Evolutionary conservation across 1,140 invertebrate genomes (phyloP).

Genomic region (Calephelis nemesis): DNA sequence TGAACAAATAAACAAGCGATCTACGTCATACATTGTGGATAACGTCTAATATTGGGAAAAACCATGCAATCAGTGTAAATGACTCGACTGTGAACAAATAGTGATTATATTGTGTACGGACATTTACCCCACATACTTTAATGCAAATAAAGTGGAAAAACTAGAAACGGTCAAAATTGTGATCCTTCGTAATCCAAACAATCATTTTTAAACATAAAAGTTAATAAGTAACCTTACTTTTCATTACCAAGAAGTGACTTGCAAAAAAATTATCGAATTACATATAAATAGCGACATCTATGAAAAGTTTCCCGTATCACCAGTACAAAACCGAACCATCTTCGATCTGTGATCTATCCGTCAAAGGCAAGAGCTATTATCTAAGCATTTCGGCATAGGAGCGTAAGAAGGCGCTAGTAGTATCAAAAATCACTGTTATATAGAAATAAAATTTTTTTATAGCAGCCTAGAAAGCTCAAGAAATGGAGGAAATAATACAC

Average conservation of each 20-base stretch:
- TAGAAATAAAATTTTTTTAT: not conserved
- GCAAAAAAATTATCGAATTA: not conserved
- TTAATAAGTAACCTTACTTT: not conserved
- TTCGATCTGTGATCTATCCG: not conserved
- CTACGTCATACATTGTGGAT: constrained; percentile 1
- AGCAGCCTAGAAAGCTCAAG: too few species aligned
- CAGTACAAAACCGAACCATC: not conserved
- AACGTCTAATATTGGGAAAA: not conserved
- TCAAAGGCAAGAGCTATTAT: not conserved
- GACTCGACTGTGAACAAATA: not conserved
- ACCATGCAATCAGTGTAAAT: not conserved
- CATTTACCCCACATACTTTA: not conserved
- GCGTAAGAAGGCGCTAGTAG: not conserved
- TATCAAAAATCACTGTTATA: not conserved
- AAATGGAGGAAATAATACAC: constrained; percentile 20
- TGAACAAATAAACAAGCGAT: not conserved
- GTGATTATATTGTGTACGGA: not conserved
- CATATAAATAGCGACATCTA: not conserved
- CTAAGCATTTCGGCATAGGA: not conserved
- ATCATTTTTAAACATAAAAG: not conserved
- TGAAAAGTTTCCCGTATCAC: not conserved
- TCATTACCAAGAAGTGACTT: not conserved
- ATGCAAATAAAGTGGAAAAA: not conserved
- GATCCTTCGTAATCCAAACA: not conserved
- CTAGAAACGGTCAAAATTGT: not conserved